phyloP scores from a whole-genome alignment of 1,140 invertebrate species.

The Tetramorium parvispinum region DNA sequence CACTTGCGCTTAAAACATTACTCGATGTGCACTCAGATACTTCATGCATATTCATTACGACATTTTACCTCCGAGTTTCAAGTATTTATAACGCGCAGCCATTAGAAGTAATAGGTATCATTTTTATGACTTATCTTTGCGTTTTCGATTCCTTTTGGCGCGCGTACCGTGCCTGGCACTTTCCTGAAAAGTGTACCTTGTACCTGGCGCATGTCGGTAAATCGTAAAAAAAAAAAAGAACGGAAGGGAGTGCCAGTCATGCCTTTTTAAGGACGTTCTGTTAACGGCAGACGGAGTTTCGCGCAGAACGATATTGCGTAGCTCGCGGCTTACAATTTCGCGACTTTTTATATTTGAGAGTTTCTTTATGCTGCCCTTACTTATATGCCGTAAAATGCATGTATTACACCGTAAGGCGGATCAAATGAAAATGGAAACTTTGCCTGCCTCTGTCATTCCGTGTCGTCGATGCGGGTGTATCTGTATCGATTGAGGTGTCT shows the following conservation, averaged over 20 bases:
- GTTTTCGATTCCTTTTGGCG: constrained; percentile 2
- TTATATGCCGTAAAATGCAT: constrained; percentile 22
- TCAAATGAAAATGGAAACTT: constrained; percentile 8
- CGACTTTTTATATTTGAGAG: constrained; percentile 27
- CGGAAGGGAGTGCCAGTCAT: not conserved
- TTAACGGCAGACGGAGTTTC: constrained; percentile 16
- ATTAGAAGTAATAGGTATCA: constrained; percentile 25
- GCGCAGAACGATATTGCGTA: constrained; percentile 28
- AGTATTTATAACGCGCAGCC: constrained; percentile 1
- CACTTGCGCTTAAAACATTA: not conserved
- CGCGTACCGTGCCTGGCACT: not conserved
- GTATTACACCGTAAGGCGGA: not conserved
- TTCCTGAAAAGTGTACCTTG: constrained; percentile 32
- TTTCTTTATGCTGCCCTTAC: constrained; percentile 16
- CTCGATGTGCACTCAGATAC: not conserved
- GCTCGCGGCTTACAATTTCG: constrained; percentile 21
- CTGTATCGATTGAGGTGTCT: not conserved
- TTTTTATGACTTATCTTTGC: constrained; percentile 38
- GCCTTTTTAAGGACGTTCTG: constrained; percentile 21
- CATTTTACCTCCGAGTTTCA: not conserved
- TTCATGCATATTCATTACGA: not conserved
- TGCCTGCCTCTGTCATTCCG: not conserved
- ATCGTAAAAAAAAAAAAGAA: constrained; percentile 34
- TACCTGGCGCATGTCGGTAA: not conserved
- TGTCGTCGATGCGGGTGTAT: not conserved